Conservation (phyloP, 2,113 vertebrate species). For the Sinocyclocheilus rhinocerous region DNA sequence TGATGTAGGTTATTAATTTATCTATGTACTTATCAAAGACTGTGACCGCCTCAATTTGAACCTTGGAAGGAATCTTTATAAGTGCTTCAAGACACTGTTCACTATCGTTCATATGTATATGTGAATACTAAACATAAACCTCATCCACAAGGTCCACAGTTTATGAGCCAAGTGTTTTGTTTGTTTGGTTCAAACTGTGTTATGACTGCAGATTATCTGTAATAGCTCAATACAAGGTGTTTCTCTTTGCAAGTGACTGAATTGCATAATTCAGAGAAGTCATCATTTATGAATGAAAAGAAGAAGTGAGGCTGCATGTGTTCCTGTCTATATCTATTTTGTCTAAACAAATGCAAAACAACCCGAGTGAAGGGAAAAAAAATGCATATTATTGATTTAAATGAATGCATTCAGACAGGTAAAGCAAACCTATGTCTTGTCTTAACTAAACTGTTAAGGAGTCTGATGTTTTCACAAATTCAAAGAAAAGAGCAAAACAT, state of each 20-base stretch:
- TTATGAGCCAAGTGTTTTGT: not conserved
- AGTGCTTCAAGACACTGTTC: not conserved
- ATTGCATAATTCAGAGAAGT: constrained; percentile 64
- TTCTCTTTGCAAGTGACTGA: constrained; percentile 50
- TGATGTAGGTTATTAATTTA: not conserved
- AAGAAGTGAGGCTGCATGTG: constrained; percentile 9
- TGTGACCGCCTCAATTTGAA: not conserved
- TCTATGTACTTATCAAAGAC: not conserved
- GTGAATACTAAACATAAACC: constrained; percentile 3
- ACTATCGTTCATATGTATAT: not conserved
- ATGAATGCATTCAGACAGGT: not conserved
- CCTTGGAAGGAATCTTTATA: not conserved
- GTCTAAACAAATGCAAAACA: not conserved
- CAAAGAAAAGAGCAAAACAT: not conserved
- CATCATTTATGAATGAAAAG: constrained; percentile 65
- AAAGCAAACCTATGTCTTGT: not conserved
- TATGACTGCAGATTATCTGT: constrained; percentile 11
- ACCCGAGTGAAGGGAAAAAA: not conserved
- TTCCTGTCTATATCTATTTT: constrained; percentile 27
- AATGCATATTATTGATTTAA: not conserved
- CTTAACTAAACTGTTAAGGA: not conserved
- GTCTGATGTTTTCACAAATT: not conserved
- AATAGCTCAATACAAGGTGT: constrained; percentile 27
- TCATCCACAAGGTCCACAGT: not conserved
- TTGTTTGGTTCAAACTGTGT: not conserved